Conservation (phyloP, 2,797 vertebrate genomes). For the Sylvia borin region DNA sequence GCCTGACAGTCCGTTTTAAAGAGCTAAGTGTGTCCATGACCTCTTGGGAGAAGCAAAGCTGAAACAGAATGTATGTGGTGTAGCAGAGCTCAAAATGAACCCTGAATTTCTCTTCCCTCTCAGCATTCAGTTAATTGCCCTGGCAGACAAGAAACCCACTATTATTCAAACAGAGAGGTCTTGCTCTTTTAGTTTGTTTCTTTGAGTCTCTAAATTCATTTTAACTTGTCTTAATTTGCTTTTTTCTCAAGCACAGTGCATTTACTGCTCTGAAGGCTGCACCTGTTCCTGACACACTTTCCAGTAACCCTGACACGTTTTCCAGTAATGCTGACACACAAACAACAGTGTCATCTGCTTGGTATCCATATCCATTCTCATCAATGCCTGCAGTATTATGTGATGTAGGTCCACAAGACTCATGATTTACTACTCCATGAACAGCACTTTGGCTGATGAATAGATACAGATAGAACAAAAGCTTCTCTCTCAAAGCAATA, state of each 20-base stretch:
- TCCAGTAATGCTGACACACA: neutral
- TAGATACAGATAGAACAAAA: neutral
- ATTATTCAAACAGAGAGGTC: neutral
- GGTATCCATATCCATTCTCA: neutral
- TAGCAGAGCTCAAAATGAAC: neutral
- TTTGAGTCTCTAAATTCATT: neutral
- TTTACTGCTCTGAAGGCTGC: neutral
- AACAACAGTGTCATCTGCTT: neutral
- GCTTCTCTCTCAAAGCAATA: neutral
- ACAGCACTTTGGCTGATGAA: slow-evolving; percentile 14
- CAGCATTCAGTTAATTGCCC: neutral
- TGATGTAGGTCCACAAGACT: neutral
- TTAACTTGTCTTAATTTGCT: neutral
- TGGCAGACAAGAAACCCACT: neutral
- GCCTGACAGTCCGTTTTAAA: neutral
- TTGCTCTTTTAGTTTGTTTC: neutral
- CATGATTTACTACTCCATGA: neutral
- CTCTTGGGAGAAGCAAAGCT: neutral
- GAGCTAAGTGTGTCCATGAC: neutral
- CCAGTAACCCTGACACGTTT: neutral
- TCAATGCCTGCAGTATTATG: neutral
- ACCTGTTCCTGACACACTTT: neutral
- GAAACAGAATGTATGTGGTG: neutral
- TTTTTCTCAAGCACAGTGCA: neutral
- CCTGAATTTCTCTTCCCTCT: neutral